phyloP scores from a whole-genome alignment of 2,888 invertebrate genomes.

The Diarsia rubi region DNA sequence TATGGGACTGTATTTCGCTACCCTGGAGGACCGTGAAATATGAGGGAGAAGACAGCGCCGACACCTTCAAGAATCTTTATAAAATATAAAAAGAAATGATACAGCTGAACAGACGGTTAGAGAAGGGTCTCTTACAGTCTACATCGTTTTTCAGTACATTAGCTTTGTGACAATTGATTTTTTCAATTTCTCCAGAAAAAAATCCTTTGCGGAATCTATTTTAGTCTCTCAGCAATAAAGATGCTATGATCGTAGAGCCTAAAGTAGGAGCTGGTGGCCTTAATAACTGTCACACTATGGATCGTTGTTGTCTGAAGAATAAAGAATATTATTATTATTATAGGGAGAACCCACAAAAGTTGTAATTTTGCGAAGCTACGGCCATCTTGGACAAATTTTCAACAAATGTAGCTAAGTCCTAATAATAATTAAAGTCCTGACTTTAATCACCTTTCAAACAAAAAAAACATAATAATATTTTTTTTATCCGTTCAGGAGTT shows the following conservation, averaged over 20 bases:
- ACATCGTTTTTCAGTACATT: slow-evolving; percentile 43
- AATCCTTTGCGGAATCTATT: slow-evolving; percentile 14
- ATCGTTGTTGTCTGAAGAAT: too few species aligned
- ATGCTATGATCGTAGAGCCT: neutral
- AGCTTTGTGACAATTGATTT: slow-evolving; percentile 15
- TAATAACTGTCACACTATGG: too few species aligned
- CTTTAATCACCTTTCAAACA: too few species aligned
- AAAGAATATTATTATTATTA: too few species aligned
- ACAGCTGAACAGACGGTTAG: slow-evolving; percentile 21
- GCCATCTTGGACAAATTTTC: too few species aligned
- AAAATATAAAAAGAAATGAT: slow-evolving; percentile 25
- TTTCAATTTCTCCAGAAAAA: slow-evolving; percentile 23
- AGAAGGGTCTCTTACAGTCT: slow-evolving; percentile 18
- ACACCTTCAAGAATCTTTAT: neutral
- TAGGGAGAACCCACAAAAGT: too few species aligned
- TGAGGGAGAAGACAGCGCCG: slow-evolving; percentile 22
- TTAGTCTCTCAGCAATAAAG: neutral
- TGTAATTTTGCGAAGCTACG: too few species aligned
- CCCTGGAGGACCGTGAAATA: slow-evolving; percentile 22
- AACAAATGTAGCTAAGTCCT: too few species aligned
- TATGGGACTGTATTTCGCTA: slow-evolving; percentile 16
- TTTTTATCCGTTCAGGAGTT: too few species aligned
- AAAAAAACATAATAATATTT: too few species aligned
- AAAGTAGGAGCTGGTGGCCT: too few species aligned
- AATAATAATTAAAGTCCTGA: too few species aligned